Evolutionary conservation across 2,797 vertebrate species (phyloP).

Genomic region (Euphonia xanthogaster): DNA sequence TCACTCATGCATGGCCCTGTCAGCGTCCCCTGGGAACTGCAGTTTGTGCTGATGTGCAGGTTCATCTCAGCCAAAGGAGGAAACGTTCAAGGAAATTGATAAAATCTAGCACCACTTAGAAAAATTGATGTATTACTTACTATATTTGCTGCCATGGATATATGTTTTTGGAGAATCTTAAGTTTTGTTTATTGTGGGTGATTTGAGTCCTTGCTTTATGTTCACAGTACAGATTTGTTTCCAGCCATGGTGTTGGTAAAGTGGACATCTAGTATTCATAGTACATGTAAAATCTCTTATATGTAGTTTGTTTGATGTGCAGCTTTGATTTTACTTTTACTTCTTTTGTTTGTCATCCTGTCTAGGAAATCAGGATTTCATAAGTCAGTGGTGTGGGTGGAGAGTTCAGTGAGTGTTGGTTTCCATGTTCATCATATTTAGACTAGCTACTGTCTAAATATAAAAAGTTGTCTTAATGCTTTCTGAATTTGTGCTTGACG

Average conservation of each 20-base stretch:
- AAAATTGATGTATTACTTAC: not conserved
- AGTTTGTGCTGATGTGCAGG: not conserved
- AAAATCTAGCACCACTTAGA: not conserved
- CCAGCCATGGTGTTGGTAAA: not conserved
- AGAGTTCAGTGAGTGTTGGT: not conserved
- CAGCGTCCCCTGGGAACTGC: rapidly evolving
- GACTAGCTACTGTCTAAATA: not conserved
- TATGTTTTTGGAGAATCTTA: not conserved
- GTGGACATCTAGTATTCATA: not conserved
- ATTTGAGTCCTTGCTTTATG: not conserved
- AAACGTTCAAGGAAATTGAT: not conserved
- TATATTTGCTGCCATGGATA: not conserved
- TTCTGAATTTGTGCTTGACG: not conserved
- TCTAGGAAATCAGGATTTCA: not conserved
- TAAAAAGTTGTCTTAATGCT: not conserved
- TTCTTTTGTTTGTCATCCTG: not conserved
- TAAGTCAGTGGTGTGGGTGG: not conserved
- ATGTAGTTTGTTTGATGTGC: not conserved
- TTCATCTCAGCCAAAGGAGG: not conserved
- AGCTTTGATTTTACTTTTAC: not conserved
- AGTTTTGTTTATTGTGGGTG: not conserved
- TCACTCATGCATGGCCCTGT: rapidly evolving
- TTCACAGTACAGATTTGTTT: not conserved
- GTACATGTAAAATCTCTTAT: not conserved
- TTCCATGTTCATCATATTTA: not conserved